Base-by-base conservation (phyloP, 2,888 invertebrate species). In the Seladonia tumulorum region DNA sequence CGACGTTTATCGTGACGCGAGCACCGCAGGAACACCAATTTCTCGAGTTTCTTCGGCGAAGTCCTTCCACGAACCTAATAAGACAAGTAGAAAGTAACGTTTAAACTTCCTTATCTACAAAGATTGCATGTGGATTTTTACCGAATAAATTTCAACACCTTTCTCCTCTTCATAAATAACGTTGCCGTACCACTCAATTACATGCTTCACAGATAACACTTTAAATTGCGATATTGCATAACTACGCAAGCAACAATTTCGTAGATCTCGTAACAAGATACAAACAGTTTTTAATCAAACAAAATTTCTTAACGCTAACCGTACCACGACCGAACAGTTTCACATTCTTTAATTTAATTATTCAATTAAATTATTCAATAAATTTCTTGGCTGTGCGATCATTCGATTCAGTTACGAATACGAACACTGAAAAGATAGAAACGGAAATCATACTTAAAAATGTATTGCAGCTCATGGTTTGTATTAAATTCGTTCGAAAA, bases 11-110 rank as follows among this genome's bases (percentile, higher is more conserved):
- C 49, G 79, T 73, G 49, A 18, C 60, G 47, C 77, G 25, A 76
- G 57, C 73, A 82, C 68, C 18, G 76, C 76, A 68, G 77, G 81
- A 72, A 77, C 74, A 70, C 85, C 77, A 77, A 85, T 82, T 79
- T 79, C 74, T 79, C 25, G n/a, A 39, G 49, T 60, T 57, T 73
- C 60, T 66, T 76, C 53, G 2, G 29, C 60, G 14, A 70, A 47
- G 35, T 57, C 49, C 25, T 35, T 68, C 29, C 49, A 29, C 22
- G 12, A 16, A 73, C 68, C 86, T 85, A 53, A 72, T 78, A 72
- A 25, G 18, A 42, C n/a, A 72, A 72, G 42, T 14, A 78, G 18
- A 45, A 57, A 75, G 16, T 14, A 70, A 63, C 45, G 25, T 22
- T 63, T 66, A 14, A 60, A 49, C 63, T 49, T 47, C 18, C 29